Percentiles rank a stretch among this genome's conserved stretches.
Evolutionary conservation across 1,140 invertebrate genomes (phyloP).

Genomic region (Idris sp.): DNA sequence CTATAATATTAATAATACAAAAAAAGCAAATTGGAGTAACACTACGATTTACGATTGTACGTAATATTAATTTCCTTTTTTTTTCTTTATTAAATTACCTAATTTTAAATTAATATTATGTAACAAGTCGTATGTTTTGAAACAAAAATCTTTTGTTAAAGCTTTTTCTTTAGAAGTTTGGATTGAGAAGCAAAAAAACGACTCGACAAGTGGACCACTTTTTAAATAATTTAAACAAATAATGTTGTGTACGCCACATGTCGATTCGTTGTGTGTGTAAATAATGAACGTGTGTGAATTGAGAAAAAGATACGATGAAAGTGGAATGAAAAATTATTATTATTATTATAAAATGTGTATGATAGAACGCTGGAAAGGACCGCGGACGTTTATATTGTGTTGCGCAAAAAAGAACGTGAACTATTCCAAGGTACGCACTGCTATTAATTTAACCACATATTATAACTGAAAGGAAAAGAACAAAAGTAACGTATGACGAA

Average conservation of each 20-base stretch:
- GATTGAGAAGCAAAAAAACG: conserved; percentile 3
- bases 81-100: background rate
- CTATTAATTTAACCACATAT: conserved; percentile 77
- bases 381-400: conserved; percentile 79
- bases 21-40: conserved; percentile 32
- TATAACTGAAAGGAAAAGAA: conserved; percentile 69
- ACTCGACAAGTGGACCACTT: conserved; percentile 6
- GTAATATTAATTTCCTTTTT: conserved; percentile 26
- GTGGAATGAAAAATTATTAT: too few relatives aligned
- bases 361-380: conserved; percentile 71
- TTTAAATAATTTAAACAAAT: too few relatives aligned
- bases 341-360: conserved; percentile 51
- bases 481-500: conserved; percentile 70
- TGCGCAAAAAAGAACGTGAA: conserved; percentile 79
- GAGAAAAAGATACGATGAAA: too few relatives aligned
- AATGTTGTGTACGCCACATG: too few relatives aligned
- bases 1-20: conserved; percentile 33
- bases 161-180: conserved; percentile 13
- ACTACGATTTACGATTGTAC: conserved; percentile 19
- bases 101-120: conserved; percentile 2
- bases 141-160: conserved; percentile 10
- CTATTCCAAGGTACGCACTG: conserved; percentile 79
- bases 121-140: conserved; percentile 28
- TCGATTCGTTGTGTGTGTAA: conserved; percentile 56
- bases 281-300: conserved; percentile 25